Base-by-base conservation (phyloP, 2,797 vertebrate species). In the Sternarchorhynchus goeldii region DNA sequence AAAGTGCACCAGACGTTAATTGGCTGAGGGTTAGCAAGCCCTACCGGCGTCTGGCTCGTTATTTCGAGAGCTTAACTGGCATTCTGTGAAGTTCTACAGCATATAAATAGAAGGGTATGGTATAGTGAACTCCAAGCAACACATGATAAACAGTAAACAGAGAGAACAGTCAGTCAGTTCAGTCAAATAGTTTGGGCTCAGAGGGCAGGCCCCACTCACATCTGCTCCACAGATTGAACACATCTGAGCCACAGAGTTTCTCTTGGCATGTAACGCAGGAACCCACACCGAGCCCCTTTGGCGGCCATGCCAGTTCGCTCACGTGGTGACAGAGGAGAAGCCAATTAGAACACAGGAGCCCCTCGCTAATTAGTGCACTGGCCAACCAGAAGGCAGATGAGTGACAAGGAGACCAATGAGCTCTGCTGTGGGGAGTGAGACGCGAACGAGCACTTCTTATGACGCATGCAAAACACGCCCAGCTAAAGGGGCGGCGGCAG, bases 201-300 rank as follows among this genome's bases (percentile, higher is more conserved):
- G 6, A 5, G 14, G 29, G 7, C 64, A 3, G 55, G 68, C 32
- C 21, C 16, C n/a, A 5, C 36, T 67, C 57, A 72, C 70, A 55
- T 31, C 70, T 82, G 67, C 31, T 69, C 66, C 59, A 80, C 71
- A 76, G 63, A 71, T 63, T 64, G 20, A 66, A 45, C 20, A 20
- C 56, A 31, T 63, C 75, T 67, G 68, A 55, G 50, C 67, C 20
- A 5, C 73, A 32, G 29, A 18, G 41, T 55, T 32, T 34, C 56
- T 63, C 56, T 53, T 63, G 68, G 71, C 81, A 74, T 63, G 69
- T 77, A 73, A 29, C 57, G 76, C n/a, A 59, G 71, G 20, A 78
- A 80, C 65, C 50, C 18, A 17, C 18, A 17, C 17, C 17, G 21
- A 64, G 50, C 20, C 14, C 14, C 45, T 12, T 14, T 2, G 14